Conservation (phyloP, 1,140 invertebrate genomes). For the Akabosia matsudoensis region DNA sequence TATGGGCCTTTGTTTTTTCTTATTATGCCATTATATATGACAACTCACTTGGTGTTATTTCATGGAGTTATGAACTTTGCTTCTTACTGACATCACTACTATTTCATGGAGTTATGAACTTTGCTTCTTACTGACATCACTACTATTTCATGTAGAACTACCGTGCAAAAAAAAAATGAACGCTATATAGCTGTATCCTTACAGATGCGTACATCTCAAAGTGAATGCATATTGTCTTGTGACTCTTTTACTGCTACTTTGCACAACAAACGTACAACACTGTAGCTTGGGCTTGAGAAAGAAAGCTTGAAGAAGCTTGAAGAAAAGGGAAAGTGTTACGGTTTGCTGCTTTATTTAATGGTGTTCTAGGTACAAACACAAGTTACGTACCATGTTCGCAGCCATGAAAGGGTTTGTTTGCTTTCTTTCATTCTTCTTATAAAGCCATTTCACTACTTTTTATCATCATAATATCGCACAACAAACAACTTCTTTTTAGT, state of each 20-base stretch:
- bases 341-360: slow-evolving; percentile 19
- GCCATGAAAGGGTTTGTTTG: slow-evolving; percentile 8
- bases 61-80: slow-evolving; percentile 22
- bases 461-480: background rate
- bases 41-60: slow-evolving; percentile 10
- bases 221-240: background rate
- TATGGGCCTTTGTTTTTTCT: background rate
- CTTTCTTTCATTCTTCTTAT: background rate
- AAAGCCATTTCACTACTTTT: background rate
- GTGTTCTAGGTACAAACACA: background rate
- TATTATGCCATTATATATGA: background rate
- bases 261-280: background rate
- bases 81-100: background rate
- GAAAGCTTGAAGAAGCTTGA: background rate
- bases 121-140: background rate
- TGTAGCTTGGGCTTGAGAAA: background rate
- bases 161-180: too few relatives aligned
- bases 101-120: slow-evolving; percentile 24
- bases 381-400: background rate
- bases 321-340: slow-evolving; percentile 11
- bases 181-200: too few relatives aligned
- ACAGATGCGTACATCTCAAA: background rate
- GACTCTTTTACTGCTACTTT: background rate
- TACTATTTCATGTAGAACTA: slow-evolving; percentile 20
- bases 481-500: background rate